Base-by-base conservation (phyloP, 1,140 invertebrate species). In the Plectrocnemia conspersa region DNA sequence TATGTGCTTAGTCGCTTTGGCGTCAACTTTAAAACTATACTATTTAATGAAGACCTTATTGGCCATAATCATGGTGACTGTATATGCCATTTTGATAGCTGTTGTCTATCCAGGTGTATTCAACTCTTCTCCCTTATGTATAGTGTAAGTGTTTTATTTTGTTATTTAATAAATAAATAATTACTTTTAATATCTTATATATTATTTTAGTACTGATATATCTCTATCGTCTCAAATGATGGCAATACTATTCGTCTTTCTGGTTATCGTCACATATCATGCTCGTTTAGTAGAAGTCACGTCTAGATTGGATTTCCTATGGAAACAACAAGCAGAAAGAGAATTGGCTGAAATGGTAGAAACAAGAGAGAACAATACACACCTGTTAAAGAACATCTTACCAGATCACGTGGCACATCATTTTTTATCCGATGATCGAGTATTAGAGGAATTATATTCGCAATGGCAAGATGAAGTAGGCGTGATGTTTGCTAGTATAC, bases 371-470 rank as follows among this genome's bases (percentile, higher is more conserved):
- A 91, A 91, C 60, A 94, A 94, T 65, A 81, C 85, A 57, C 88
- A 92, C 63, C 74, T 93, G 0, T 69, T 92, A 33, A 88, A 92
- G 64, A 98, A 98, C 66, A 97, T 98, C 64, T 74, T 99, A 15
- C 97, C 97, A 0, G 89, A 93, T 70, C 94, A 97, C 69, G 95
- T 98, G 6, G 94, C 95, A 58, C 93, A 97, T 68, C 98, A 98
- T 74, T 80, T 98, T 23, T 75, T 82, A n/a, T 76, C 83, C 71
- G 78, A 89, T 65, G 81, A 82, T 65, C 73, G 82, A 63, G 79
- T 82, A 58, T 80, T 82, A 15, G 86, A 91, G 91, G 93, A 97
- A 72, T 74, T 98, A 18, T 98, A 97, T 70, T 93, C 93, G 10
- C 90, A 97, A 66, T 89, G 88, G 58, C 87, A 94, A 45, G 84